These are phyloP conservation scores for Harpalus rufipes DNA, from an alignment of 2,888 invertebrate species.

Conservation along the genomic window DNA sequence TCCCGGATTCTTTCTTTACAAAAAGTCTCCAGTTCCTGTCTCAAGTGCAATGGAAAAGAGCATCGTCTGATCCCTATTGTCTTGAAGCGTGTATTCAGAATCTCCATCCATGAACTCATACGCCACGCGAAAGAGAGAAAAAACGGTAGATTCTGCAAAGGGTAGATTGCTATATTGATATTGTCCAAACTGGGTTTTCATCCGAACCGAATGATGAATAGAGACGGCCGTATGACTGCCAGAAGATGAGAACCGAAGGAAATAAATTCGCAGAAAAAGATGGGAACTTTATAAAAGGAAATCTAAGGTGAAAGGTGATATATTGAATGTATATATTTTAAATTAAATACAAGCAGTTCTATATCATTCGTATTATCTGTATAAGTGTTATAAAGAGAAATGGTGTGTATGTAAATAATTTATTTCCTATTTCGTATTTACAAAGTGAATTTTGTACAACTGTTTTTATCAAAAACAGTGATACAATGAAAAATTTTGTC, in stretches of 20 bases:
- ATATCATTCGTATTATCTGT: too few species aligned
- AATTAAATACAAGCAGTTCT: too few species aligned
- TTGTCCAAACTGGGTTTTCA: conserved; percentile 47
- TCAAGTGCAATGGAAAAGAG: not conserved
- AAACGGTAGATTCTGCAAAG: not conserved
- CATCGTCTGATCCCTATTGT: not conserved
- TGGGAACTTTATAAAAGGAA: not conserved
- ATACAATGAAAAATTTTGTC: too few species aligned
- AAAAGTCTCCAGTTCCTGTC: not conserved
- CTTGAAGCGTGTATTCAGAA: not conserved
- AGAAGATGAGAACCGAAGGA: not conserved
- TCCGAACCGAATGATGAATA: conserved; percentile 45
- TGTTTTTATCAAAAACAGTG: too few species aligned
- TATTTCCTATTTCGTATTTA: too few species aligned
- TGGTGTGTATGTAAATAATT: too few species aligned
- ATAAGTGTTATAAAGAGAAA: too few species aligned
- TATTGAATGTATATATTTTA: too few species aligned
- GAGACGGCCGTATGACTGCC: conserved; percentile 9
- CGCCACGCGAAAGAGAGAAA: not conserved
- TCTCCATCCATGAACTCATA: not conserved
- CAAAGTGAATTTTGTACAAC: too few species aligned
- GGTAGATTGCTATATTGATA: conserved; percentile 48
- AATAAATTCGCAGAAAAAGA: not conserved
- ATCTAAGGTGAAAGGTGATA: too few species aligned
- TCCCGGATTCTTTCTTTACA: not conserved